These are phyloP conservation scores for Sebastes itinus DNA, from an alignment of 2,797 vertebrate species.

Conservation along the genomic window DNA sequence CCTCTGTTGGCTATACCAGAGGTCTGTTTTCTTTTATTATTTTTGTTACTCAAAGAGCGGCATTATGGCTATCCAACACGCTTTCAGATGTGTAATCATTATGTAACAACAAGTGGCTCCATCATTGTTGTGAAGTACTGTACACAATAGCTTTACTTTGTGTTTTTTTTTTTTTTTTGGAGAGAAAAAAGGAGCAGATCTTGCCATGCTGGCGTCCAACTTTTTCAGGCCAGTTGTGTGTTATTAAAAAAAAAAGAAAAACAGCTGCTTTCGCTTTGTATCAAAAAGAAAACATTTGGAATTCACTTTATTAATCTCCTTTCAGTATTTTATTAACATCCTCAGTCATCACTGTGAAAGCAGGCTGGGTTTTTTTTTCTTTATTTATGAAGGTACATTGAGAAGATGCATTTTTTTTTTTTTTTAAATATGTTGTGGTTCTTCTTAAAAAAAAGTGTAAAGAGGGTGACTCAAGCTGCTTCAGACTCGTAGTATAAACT, in stretches of 20 bases:
- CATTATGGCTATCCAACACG: slow-evolving; percentile 72
- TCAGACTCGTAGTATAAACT: slow-evolving; percentile 75
- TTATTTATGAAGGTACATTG: slow-evolving; percentile 90
- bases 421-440: slow-evolving; percentile 73
- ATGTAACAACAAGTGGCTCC: slow-evolving; percentile 77
- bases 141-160: slow-evolving; percentile 87
- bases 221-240: slow-evolving; percentile 79
- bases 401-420: slow-evolving; percentile 79
- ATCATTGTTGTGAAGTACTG: slow-evolving; percentile 83
- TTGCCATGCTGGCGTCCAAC: slow-evolving; percentile 69
- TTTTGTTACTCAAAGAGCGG: slow-evolving; percentile 60
- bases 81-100: slow-evolving; percentile 73
- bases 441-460: slow-evolving; percentile 68
- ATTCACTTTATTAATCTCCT: slow-evolving; percentile 84
- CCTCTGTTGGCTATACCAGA: slow-evolving; percentile 70
- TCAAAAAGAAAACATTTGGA: slow-evolving; percentile 76
- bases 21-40: slow-evolving; percentile 51
- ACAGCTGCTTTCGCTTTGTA: slow-evolving; percentile 84
- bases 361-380: slow-evolving; percentile 77
- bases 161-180: slow-evolving; percentile 25
- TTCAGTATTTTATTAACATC: slow-evolving; percentile 87
- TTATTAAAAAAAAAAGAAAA: slow-evolving; percentile 73
- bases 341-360: slow-evolving; percentile 86
- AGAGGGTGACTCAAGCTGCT: slow-evolving; percentile 85
- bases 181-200: slow-evolving; percentile 57